A percentile compares a stretch with the other conserved stretches of the same genome.
phyloP scores from a whole-genome alignment of 2,113 vertebrate genomes.

The Ptilorrhoa leucosticta region DNA sequence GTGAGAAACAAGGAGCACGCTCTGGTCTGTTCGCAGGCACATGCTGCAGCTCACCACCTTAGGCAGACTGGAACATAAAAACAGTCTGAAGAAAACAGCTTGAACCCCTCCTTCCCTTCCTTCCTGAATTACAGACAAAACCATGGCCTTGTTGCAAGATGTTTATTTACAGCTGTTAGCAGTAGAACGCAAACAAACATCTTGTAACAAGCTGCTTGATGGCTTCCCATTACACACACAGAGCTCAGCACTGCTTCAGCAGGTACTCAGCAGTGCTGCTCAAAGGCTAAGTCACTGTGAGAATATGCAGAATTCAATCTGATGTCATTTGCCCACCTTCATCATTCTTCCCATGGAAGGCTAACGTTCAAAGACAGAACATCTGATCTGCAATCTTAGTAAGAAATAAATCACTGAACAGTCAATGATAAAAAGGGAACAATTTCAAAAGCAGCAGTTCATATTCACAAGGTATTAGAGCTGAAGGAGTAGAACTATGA shows the following conservation, averaged over 20 bases:
- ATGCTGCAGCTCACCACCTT: not conserved
- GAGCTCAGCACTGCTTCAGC: not conserved
- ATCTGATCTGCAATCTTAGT: not conserved
- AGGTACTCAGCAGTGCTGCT: not conserved
- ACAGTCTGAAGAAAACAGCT: not conserved
- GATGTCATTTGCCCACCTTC: not conserved
- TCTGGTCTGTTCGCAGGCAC: not conserved
- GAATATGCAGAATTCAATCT: not conserved
- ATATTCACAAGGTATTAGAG: not conserved
- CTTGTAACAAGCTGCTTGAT: not conserved
- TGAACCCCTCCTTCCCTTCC: not conserved
- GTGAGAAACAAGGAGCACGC: fast-evolving
- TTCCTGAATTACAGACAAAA: not conserved
- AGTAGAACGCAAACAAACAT: not conserved
- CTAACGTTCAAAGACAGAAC: not conserved
- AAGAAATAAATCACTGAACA: not conserved
- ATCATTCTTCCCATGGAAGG: not conserved
- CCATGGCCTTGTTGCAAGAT: not conserved
- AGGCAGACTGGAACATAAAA: not conserved
- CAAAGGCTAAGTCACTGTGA: not conserved
- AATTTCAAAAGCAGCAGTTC: not conserved
- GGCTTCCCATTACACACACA: not conserved
- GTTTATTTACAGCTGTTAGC: conserved; percentile 26
- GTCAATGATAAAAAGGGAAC: not conserved
- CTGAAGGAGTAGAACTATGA: not conserved